Evolutionary conservation across 2,797 vertebrate species (phyloP), one percentile per base, ranked within the genome.

Genomic region (Dryobates pubescens): DNA sequence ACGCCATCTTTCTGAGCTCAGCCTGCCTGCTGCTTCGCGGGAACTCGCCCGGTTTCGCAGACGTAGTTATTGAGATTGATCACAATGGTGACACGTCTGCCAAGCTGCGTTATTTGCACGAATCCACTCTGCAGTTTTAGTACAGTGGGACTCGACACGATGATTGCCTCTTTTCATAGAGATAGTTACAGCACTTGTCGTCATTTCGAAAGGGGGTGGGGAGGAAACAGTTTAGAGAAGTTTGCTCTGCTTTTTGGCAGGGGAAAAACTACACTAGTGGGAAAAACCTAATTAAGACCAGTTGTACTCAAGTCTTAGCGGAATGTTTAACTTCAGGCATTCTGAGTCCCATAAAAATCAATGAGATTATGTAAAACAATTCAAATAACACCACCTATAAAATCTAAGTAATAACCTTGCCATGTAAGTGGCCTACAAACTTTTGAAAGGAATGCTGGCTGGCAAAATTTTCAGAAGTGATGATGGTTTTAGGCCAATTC

Each of bases 401-500:
- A 94, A 70, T 87, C 47, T 72, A 83, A 78, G 82, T 47, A 88
- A 78, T 73, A 89, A 89, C 68, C 68, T 36, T 64, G 64, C 84
- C 92, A 80, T 13, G 1, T 84, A 77, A 88, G 71, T 0, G 4
- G 62, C 91, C 88, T 79, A 23, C 1, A n/a, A 88, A 86, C 82
- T 81, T 88, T 89, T 82, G 87, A 93, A 67, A 93, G 82, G 62
- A 86, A 59, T 0, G 0, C 23, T 59, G 75, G 72, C 86, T 94
- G 94, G 89, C 89, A 94, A 18, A 41, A 69, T 91, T 91, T 93
- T 94, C 85, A 93, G 81, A 74, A 94, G 68, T 32, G 68, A 72
- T 93, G 80, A 86, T 88, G 85, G 67, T 68, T 95, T 94, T 90
- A 86, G 77, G 74, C 89, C 88, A 79, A 4, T 91, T 94, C 92